phyloP scores from a whole-genome alignment of 2,888 invertebrate species.

The Melinaea marsaeus region DNA sequence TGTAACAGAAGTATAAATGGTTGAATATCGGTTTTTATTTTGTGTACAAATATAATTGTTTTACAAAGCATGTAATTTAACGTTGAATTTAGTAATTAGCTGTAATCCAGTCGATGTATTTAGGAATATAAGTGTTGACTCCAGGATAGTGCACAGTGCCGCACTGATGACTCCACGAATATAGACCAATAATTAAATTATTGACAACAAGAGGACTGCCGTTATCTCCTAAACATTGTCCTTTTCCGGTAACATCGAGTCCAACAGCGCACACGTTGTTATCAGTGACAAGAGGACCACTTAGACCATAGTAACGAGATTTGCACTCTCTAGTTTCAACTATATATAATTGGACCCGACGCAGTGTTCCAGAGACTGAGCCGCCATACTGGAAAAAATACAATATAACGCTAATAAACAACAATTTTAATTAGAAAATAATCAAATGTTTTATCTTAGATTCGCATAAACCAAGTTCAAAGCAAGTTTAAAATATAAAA shows the following conservation, averaged over 20 bases:
- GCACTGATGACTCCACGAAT: constrained; percentile 31
- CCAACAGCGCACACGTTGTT: constrained; percentile 35
- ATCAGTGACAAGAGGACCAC: constrained; percentile 37
- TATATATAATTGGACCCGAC: constrained; percentile 37
- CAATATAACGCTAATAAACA: too few relatives aligned
- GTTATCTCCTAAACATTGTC: not conserved
- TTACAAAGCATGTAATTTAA: too few relatives aligned
- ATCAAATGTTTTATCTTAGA: too few relatives aligned
- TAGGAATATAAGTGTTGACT: not conserved
- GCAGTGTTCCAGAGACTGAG: constrained; percentile 21
- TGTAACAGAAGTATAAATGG: too few relatives aligned
- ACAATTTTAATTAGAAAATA: not conserved
- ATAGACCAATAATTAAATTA: constrained; percentile 16
- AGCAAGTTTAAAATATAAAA: too few relatives aligned
- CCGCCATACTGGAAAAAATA: constrained; percentile 42
- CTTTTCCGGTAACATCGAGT: not conserved
- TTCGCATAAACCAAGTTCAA: too few relatives aligned
- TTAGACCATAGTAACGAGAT: constrained; percentile 36
- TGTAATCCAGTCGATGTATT: not conserved
- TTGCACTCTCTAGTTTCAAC: constrained; percentile 43
- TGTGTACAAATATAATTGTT: too few relatives aligned
- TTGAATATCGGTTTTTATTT: too few relatives aligned
- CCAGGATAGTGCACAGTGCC: not conserved
- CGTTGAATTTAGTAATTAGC: too few relatives aligned
- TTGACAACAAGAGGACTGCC: not conserved